Evolutionary conservation across 2,113 vertebrate genomes (phyloP), one percentile per base, ranked within the genome.

Genomic region (Sprattus sprattus): DNA sequence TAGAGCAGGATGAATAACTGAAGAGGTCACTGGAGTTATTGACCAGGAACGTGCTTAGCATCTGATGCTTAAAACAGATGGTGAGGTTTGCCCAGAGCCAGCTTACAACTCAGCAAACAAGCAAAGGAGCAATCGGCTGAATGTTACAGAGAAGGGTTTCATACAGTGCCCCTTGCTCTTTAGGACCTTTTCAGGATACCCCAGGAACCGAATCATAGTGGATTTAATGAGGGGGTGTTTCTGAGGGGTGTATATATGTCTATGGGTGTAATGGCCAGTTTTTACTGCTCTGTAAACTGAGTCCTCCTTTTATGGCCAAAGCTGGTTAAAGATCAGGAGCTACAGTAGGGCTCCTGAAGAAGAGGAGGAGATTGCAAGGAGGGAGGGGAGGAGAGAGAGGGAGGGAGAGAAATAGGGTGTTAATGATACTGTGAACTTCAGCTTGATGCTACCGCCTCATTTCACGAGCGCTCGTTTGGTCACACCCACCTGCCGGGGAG

Each of bases 391-490:
- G 5, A 85, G 54, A 82, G 67, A 49, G 80, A 71, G 45, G 83
- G 32, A 45, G 88, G 54, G 54, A 45, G 80, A 50, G 25, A 82
- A 49, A 8, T 49, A 88, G 52, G 84, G 89, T 82, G 87, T 84
- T 89, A 90, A 92, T 89, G 90, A 90, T 82, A 88, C 84, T 88
- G 83, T 75, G 54, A 82, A 64, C 83, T 86, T 88, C 45, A 82
- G 87, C 82, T 82, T 80, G 25, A 44, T 85, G 83, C 82, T 88
- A 16, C 88, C 44, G 89, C 81, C 85, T 84, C 32, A 80, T 91
- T 91, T 92, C 90, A 92, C 81, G 84, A 82, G 86, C 88, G 82
- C 89, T 91, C 91, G 88, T 92, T 92, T 78, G 88, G 89, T 92
- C 87, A 88, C 87, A 85, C 83, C 89, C 85, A 90, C 91, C 89